Conservation (phyloP, 2,797 vertebrate species). For the Pantherophis alleghaniensis region DNA sequence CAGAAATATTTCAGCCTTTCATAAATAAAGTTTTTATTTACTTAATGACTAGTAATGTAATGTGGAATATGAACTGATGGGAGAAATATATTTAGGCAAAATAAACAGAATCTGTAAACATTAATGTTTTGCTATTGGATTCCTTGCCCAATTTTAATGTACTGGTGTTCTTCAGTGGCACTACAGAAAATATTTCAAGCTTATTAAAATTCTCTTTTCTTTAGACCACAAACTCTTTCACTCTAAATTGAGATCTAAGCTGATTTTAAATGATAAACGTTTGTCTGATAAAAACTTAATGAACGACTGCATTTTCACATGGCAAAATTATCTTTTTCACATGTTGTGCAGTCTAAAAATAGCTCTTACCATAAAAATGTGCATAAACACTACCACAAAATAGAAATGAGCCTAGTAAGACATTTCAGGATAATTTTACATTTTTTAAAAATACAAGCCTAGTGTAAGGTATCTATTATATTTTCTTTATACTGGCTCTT, state of each 20-base stretch:
- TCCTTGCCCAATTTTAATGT: conserved; percentile 20
- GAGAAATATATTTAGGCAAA: conserved; percentile 6
- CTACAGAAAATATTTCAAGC: background rate
- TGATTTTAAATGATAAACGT: background rate
- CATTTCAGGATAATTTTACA: background rate
- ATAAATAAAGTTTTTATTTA: background rate
- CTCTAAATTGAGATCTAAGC: background rate
- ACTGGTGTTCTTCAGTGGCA: background rate
- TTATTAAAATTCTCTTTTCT: background rate
- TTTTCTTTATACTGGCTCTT: background rate
- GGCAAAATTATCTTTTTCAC: background rate
- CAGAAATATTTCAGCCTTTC: background rate
- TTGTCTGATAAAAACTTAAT: background rate
- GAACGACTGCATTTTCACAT: background rate
- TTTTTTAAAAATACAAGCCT: background rate
- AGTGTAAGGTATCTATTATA: background rate
- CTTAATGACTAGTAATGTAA: background rate
- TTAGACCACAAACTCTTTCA: background rate
- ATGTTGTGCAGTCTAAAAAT: background rate
- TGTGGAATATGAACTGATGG: background rate
- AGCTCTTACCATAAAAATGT: background rate
- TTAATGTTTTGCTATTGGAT: background rate
- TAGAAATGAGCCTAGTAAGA: background rate
- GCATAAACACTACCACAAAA: background rate
- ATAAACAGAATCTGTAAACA: background rate